Evolutionary conservation across 2,113 vertebrate genomes (phyloP).

Genomic region (Alethe diademata): DNA sequence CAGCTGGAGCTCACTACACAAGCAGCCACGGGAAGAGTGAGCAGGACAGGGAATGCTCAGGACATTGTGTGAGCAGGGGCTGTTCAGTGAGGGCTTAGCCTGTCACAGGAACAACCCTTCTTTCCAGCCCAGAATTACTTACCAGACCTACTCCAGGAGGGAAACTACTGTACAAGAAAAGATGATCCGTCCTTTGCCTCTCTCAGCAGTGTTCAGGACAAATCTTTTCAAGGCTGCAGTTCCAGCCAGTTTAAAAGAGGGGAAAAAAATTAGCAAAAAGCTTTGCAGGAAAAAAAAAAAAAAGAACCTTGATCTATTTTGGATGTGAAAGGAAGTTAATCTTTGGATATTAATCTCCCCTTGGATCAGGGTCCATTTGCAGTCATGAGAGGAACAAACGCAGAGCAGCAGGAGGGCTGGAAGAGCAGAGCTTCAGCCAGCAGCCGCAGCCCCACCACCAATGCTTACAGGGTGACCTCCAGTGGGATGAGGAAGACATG

Average conservation of each 20-base stretch:
- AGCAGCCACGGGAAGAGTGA: accelerated
- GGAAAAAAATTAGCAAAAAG: not conserved
- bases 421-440: not conserved
- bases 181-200: not conserved
- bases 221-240: not conserved
- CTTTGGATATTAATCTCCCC: not conserved
- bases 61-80: accelerated
- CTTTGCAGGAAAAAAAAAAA: not conserved
- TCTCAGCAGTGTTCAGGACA: accelerated
- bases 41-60: not conserved
- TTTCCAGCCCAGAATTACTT: accelerated
- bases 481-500: not conserved
- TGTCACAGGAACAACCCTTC: not conserved
- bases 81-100: not conserved
- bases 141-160: not conserved
- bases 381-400: accelerated
- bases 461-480: not conserved
- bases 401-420: not conserved
- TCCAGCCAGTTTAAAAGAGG: not conserved
- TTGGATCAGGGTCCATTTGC: too few relatives aligned
- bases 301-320: not conserved
- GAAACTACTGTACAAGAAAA: not conserved
- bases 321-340: not conserved
- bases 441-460: accelerated
- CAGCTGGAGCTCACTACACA: not conserved